Percentiles rank a stretch among this genome's conserved stretches.
Conservation (phyloP, 2,113 vertebrate species). For the Cyprinus carpio region DNA sequence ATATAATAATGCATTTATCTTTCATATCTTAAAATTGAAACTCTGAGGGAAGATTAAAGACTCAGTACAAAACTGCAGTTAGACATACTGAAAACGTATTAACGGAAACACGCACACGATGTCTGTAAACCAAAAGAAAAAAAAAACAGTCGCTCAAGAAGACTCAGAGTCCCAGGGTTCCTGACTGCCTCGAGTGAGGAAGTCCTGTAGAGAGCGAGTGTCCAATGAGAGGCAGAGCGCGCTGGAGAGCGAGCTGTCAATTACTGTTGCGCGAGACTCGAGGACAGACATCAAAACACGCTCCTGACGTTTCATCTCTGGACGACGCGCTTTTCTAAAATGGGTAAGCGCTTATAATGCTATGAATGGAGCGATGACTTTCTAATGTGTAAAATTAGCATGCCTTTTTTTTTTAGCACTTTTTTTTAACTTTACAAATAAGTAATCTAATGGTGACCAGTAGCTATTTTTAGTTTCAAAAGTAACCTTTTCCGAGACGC, state of each 20-base stretch:
- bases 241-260: constrained; percentile 39
- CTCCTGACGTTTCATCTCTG: constrained; percentile 30
- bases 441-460: no score
- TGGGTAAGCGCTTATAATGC: constrained; percentile 64
- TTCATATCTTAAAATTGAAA: no score
- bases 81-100: no score
- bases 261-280: constrained; percentile 42
- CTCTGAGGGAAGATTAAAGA: no score
- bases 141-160: background rate
- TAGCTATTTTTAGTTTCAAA: background rate
- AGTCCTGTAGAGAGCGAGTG: background rate
- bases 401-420: no score
- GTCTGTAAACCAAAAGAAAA: no score
- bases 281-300: constrained; percentile 11
- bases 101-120: no score
- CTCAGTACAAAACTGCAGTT: no score
- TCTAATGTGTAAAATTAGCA: background rate
- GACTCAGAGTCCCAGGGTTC: constrained; percentile 55
- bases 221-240: no score
- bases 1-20: no score
- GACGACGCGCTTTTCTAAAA: constrained; percentile 59
- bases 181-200: constrained; percentile 26
- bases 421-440: no score
- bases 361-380: background rate
- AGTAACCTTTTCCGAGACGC: background rate